Conservation (phyloP, 2,113 vertebrate genomes). For the Mus pahari region DNA sequence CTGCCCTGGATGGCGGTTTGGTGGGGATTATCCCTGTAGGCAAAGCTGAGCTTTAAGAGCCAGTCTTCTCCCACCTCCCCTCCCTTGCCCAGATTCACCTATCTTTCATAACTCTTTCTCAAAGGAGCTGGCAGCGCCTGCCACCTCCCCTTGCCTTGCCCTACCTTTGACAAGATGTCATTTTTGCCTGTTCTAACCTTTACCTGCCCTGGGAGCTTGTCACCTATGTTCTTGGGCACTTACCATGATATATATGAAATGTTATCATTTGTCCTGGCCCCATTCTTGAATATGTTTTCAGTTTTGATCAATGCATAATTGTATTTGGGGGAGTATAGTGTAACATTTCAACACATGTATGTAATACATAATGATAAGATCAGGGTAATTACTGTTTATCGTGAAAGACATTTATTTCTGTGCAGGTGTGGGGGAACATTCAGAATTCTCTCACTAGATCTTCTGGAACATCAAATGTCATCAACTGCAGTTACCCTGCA, state of each 20-base stretch:
- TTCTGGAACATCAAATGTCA: not conserved
- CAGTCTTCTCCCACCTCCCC: fast-evolving
- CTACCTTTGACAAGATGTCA: not conserved
- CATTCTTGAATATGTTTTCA: not conserved
- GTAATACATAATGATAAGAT: not conserved
- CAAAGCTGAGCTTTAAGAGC: not conserved
- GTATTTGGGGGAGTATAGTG: not conserved
- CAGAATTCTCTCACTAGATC: not conserved
- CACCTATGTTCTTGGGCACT: not conserved
- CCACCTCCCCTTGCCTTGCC: fast-evolving
- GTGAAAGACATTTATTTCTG: not conserved
- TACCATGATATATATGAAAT: not conserved
- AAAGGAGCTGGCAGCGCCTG: fast-evolving
- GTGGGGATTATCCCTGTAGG: not conserved
- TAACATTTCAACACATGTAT: not conserved
- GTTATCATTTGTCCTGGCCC: not conserved
- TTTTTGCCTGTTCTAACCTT: not conserved
- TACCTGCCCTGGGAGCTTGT: not conserved
- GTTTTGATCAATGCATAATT: not conserved
- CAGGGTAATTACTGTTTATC: not conserved
- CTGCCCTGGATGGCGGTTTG: not conserved
- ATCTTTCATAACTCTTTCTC: not conserved
- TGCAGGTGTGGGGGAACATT: not conserved
- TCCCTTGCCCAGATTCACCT: not conserved
- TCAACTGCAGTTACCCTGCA: not conserved